These are phyloP conservation scores for Ptilonorhynchus violaceus DNA, from an alignment of 2,113 vertebrate species.

Conservation along the genomic window DNA sequence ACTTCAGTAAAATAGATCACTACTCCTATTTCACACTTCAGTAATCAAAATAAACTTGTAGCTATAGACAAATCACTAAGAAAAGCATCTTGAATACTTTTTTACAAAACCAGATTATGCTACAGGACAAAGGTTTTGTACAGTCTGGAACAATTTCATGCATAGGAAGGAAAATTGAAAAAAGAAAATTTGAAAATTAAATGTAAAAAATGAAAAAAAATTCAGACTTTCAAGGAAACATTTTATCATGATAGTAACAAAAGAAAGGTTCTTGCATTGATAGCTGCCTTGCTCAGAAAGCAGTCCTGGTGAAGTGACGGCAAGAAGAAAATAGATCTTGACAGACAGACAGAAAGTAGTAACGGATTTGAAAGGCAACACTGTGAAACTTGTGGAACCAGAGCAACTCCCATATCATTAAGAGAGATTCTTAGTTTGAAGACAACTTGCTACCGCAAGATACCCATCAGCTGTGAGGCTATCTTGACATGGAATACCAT, in stretches of 20 bases:
- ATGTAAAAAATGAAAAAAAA: not conserved
- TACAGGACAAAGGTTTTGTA: not conserved
- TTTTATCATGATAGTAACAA: not conserved
- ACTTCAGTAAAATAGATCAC: not conserved
- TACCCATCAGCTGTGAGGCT: not conserved
- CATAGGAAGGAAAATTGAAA: not conserved
- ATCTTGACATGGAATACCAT: not conserved
- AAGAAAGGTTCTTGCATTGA: not conserved
- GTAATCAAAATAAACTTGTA: not conserved
- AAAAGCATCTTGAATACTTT: not conserved
- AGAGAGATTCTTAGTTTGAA: not conserved
- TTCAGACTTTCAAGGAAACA: not conserved
- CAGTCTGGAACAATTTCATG: not conserved
- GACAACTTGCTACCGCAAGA: not conserved
- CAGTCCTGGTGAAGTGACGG: not conserved
- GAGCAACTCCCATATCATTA: not conserved
- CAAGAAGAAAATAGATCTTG: conserved; percentile 3
- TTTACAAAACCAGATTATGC: not conserved
- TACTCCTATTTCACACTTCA: not conserved
- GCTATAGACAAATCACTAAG: not conserved
- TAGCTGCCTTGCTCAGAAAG: not conserved
- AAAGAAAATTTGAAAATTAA: not conserved
- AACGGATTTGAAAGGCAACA: conserved; percentile 20
- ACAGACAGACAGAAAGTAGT: not conserved
- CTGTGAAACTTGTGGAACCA: conserved; percentile 10